Conservation (phyloP, 2,888 invertebrate species). For the Lasioglossum figueresi region DNA sequence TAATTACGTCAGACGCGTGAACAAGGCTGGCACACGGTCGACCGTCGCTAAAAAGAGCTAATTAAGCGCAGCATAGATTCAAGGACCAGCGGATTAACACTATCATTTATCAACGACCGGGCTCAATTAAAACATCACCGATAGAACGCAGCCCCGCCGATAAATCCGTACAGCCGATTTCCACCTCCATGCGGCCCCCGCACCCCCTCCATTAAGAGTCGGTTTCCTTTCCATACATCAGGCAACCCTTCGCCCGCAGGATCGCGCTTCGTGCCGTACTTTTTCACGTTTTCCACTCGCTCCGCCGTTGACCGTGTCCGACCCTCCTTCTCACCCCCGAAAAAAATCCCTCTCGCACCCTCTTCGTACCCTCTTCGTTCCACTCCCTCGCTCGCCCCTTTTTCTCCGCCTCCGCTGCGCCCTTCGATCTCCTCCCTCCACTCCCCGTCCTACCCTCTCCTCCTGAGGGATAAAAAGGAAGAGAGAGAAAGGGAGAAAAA, state of each 20-base stretch:
- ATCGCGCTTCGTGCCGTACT: slow-evolving; percentile 68
- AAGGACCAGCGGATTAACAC: slow-evolving; percentile 52
- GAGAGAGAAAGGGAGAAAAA: not conserved
- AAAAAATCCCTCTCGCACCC: slow-evolving; percentile 46
- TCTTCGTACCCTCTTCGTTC: slow-evolving; percentile 9
- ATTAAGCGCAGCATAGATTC: slow-evolving; percentile 43
- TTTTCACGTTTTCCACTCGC: slow-evolving; percentile 66
- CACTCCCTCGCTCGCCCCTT: slow-evolving; percentile 49
- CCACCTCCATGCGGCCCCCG: slow-evolving; percentile 4
- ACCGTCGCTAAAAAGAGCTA: slow-evolving; percentile 13
- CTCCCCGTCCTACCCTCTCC: not conserved
- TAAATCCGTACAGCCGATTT: slow-evolving; percentile 60
- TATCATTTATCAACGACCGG: slow-evolving; percentile 47
- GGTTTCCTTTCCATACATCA: slow-evolving; percentile 75
- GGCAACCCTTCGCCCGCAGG: slow-evolving; percentile 71
- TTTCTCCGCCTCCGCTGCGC: slow-evolving; percentile 53
- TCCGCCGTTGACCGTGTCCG: slow-evolving; percentile 56
- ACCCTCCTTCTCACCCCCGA: slow-evolving; percentile 46
- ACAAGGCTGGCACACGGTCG: not conserved
- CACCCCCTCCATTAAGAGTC: slow-evolving; percentile 68
- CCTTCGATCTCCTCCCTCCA: slow-evolving; percentile 40
- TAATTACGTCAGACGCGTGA: slow-evolving; percentile 3
- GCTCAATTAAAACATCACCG: slow-evolving; percentile 67
- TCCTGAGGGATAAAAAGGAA: not conserved
- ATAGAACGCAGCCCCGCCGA: slow-evolving; percentile 55